phyloP scores from a whole-genome alignment of 1,140 invertebrate species.

The Wiebesia pumilae region DNA sequence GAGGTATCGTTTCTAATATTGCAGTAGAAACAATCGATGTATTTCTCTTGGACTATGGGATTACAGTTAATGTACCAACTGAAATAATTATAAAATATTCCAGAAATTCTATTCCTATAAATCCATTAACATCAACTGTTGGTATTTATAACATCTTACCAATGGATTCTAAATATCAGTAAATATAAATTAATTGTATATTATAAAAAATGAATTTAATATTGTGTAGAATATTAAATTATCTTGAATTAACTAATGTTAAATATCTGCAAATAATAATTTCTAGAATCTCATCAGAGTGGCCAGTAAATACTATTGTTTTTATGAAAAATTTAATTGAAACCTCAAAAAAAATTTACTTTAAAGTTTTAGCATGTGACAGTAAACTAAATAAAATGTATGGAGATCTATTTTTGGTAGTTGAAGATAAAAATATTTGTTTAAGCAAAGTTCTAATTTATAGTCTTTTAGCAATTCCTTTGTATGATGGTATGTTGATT shows the following conservation, averaged over 20 bases:
- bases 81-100: constrained; percentile 56
- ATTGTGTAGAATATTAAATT: not conserved
- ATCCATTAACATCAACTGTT: constrained; percentile 59
- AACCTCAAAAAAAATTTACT: constrained; percentile 57
- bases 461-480: constrained; percentile 59
- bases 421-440: constrained; percentile 57
- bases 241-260: not conserved
- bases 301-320: constrained; percentile 57
- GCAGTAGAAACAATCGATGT: constrained; percentile 26
- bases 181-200: constrained; percentile 29
- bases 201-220: not conserved
- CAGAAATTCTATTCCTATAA: constrained; percentile 48
- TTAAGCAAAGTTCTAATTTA: constrained; percentile 60
- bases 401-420: constrained; percentile 65
- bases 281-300: constrained; percentile 57
- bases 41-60: constrained; percentile 66
- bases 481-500: constrained; percentile 57
- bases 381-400: constrained; percentile 55
- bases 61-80: constrained; percentile 51
- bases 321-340: constrained; percentile 59
- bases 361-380: constrained; percentile 57
- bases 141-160: constrained; percentile 65
- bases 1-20: constrained; percentile 41
- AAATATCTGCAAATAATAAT: not conserved
- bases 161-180: constrained; percentile 47